Conservation (phyloP, 2,113 vertebrate genomes). For the Pongo abelii region DNA sequence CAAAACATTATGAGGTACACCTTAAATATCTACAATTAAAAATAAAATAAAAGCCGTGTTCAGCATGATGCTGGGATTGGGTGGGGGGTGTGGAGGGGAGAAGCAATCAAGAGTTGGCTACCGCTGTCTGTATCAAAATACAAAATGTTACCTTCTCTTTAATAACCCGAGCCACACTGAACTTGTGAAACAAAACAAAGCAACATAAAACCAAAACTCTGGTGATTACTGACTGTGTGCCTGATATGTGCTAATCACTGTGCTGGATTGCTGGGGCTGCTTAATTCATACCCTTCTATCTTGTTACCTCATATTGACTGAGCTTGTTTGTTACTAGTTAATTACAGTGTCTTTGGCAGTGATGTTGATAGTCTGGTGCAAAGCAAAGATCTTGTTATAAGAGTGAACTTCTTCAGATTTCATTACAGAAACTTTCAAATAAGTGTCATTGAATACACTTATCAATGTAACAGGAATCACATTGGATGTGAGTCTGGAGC, state of each 20-base stretch:
- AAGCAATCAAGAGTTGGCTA: not conserved
- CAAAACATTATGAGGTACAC: not conserved
- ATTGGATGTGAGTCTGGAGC: not conserved
- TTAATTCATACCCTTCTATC: not conserved
- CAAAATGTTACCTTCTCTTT: not conserved
- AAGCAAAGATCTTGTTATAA: not conserved
- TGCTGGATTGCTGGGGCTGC: not conserved
- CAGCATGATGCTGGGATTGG: not conserved
- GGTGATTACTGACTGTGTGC: not conserved
- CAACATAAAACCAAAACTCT: not conserved
- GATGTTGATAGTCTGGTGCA: not conserved
- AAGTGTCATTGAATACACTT: not conserved
- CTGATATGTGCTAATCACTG: not conserved
- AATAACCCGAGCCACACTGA: not conserved
- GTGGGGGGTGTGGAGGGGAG: not conserved
- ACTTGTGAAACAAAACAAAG: slow-evolving; percentile 11
- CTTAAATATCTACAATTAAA: not conserved
- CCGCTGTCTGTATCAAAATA: not conserved
- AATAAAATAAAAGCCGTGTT: not conserved
- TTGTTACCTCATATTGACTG: not conserved
- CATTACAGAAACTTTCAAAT: not conserved
- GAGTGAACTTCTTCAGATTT: not conserved
- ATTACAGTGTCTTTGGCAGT: not conserved
- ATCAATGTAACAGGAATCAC: not conserved
- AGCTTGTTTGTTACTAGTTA: not conserved